phyloP scores from a whole-genome alignment of 2,113 vertebrate genomes.

The Istiophorus platypterus region DNA sequence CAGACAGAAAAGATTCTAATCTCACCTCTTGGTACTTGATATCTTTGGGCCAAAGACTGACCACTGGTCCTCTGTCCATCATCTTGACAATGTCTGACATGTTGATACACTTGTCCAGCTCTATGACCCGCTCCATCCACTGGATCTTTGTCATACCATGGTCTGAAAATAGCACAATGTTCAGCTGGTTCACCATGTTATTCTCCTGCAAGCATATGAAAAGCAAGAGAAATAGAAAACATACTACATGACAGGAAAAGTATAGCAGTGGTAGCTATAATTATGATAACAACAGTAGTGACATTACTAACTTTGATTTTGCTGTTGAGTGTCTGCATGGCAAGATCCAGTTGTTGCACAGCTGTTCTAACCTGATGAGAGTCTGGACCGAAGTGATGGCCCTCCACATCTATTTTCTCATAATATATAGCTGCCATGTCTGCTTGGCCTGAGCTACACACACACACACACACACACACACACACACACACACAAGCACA shows the following conservation, averaged over 20 bases:
- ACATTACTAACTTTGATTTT: constrained; percentile 88
- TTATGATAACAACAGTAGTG: accelerated
- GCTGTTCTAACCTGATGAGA: constrained; percentile 87
- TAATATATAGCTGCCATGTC: constrained; percentile 93
- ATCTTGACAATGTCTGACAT: constrained; percentile 88
- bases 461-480: neutral
- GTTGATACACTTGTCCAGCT: constrained; percentile 88
- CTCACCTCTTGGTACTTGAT: constrained; percentile 85
- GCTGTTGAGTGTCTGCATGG: constrained; percentile 86
- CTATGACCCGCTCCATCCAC: constrained; percentile 94
- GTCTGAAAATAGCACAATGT: constrained; percentile 94
- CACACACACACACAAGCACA: neutral
- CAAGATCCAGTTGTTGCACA: constrained; percentile 86
- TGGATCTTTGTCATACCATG: constrained; percentile 95
- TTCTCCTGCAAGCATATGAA: constrained; percentile 82
- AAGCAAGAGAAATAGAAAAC: neutral
- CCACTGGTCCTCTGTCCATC: constrained; percentile 93
- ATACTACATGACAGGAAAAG: neutral
- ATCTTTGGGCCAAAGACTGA: constrained; percentile 91
- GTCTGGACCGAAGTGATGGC: constrained; percentile 91
- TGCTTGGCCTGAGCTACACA: constrained; percentile 72
- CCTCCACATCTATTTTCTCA: constrained; percentile 93
- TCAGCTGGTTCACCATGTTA: constrained; percentile 85
- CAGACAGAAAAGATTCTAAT: neutral
- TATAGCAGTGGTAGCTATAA: neutral